phyloP scores from a whole-genome alignment of 2,113 vertebrate species.

The Dolichotis patagonum region DNA sequence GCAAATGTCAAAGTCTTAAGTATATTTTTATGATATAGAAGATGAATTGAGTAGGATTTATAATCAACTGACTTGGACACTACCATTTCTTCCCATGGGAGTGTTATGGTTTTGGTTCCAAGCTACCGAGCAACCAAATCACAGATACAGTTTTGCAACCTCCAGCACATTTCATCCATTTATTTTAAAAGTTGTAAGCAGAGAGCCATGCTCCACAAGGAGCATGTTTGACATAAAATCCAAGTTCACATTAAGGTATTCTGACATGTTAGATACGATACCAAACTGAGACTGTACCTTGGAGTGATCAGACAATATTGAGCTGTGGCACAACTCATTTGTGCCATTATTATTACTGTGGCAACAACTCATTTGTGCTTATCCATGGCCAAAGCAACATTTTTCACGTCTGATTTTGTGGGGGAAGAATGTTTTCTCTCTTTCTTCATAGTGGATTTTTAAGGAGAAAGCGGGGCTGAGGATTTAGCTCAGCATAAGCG shows the following conservation, averaged over 20 bases:
- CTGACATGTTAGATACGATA: not conserved
- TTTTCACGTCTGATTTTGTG: not conserved
- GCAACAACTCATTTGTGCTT: not conserved
- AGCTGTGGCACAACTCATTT: too few relatives aligned
- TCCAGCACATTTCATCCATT: not conserved
- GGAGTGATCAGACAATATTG: not conserved
- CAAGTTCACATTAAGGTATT: not conserved
- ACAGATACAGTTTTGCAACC: not conserved
- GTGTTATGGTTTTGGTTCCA: not conserved
- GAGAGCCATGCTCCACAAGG: not conserved
- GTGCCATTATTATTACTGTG: not conserved
- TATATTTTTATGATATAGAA: not conserved
- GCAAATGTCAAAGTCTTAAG: not conserved
- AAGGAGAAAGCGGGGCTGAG: not conserved
- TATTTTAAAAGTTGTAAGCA: conserved; percentile 40
- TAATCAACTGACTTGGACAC: not conserved
- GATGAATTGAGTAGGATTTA: not conserved
- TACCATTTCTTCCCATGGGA: not conserved
- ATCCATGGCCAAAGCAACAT: not conserved
- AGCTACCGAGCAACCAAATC: not conserved
- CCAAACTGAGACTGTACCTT: not conserved
- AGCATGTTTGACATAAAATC: conserved; percentile 1
- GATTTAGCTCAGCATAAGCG: too few relatives aligned
- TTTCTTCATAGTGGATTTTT: not conserved
- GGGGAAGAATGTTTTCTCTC: not conserved